Conservation (phyloP, 1,140 invertebrate genomes). For the Nasonia longicornis region DNA sequence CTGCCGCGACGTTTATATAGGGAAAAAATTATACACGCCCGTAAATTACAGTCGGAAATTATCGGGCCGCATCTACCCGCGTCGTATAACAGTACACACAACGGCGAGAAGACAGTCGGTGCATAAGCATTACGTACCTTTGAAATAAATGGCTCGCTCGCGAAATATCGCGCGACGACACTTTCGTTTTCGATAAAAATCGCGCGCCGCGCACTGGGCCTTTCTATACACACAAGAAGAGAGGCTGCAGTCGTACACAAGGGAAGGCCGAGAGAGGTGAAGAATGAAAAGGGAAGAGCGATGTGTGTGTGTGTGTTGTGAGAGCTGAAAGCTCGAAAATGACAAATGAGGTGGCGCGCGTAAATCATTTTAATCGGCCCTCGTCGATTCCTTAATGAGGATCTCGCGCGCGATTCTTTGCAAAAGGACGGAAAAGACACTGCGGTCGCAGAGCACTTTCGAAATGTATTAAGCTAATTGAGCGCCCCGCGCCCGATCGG, state of each 20-base stretch:
- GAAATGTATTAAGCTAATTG: slow-evolving; percentile 18
- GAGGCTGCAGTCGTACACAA: not conserved
- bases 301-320: too few species aligned
- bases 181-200: slow-evolving; percentile 32
- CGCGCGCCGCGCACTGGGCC: not conserved
- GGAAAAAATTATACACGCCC: slow-evolving; percentile 23
- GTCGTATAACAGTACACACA: slow-evolving; percentile 21
- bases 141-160: slow-evolving; percentile 16
- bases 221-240: not conserved
- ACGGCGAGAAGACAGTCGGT: not conserved
- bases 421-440: not conserved
- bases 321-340: not conserved
- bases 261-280: not conserved
- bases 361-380: slow-evolving; percentile 3
- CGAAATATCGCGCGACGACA: slow-evolving; percentile 22
- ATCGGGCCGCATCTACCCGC: slow-evolving; percentile 25
- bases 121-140: slow-evolving; percentile 10
- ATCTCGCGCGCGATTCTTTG: not conserved
- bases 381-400: not conserved
- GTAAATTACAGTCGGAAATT: slow-evolving; percentile 40
- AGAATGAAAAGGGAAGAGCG: not conserved
- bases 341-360: not conserved
- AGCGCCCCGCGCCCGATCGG: not conserved
- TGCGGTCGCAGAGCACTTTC: not conserved
- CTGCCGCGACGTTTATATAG: not conserved